Base-by-base conservation (phyloP, 2,113 vertebrate genomes). In the Theristicus caerulescens region DNA sequence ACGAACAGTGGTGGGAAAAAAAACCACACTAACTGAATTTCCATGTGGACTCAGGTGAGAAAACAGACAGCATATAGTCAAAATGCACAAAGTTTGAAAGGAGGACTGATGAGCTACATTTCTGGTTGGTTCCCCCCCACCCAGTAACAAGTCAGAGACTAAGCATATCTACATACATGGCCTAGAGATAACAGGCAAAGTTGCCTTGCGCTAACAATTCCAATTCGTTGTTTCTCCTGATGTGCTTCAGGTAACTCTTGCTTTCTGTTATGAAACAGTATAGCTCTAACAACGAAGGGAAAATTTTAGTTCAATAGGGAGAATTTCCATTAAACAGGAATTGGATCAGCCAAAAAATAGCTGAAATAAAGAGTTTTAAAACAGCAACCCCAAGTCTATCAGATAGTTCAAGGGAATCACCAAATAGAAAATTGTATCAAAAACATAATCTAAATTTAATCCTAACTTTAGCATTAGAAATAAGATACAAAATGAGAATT, bases 91-190 rank as follows among this genome's bases (percentile, higher is more conserved):
- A 81, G 46, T 76, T 1, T 22, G 20, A 85, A 61, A 25, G 19
- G 2, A 70, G 3, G 11, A 61, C 20, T 38, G n/a, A 90, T 51
- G 8, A 87, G 46, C 42, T 70, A 1, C 2, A 25, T 9, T n/a
- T 88, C 17, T 52, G 29, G 9, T 7, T 22, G 6, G 4, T n/a
- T 2, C 4, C 1, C 3, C 4, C 2, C 4, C 4, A 2, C 6
- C 0, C 0, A 38, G 31, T 49, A 90, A n/a, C 4, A 82, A 69
- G 31, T n/a, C n/a, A 66, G 51, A 51, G 8, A 80, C 44, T 27
- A 91, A 49, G 20, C 6, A 6, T n/a, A 89, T 40, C 46, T 78
- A 86, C 42, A 66, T 20, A 49, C 1, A 22, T 1, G 16, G 31
- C 14, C 49, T 46, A 92, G 12, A 83, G 3, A 17, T 9, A 55